Base-by-base conservation (phyloP, 2,797 vertebrate species). In the Nyctalus aviator region DNA sequence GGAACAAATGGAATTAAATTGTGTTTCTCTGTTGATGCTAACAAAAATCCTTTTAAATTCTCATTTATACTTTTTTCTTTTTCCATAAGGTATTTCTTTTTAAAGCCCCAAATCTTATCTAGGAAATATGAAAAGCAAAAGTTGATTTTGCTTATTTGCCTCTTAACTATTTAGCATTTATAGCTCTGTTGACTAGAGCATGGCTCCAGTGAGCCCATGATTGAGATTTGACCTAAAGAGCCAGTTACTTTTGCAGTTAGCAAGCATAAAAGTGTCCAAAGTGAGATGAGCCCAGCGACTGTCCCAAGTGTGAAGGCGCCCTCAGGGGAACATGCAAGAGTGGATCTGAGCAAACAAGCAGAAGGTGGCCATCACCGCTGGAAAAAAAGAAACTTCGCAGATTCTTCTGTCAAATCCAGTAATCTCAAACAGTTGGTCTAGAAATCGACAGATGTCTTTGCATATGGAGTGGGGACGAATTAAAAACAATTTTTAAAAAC, bases 401-500 rank as follows among this genome's bases (percentile, higher is more conserved):
- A 20, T 71, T 84, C 94, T 81, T 57, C 8, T 91, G 25, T 25
- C 68, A 69, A 64, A 93, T 81, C 88, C 44, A 20, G 12, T 83
- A 12, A 75, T 41, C 62, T 55, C 41, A 78, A 50, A 50, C 41
- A 73, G 2, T 73, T 25, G n/a, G 48, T 84, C 14, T 50, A 20
- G 73, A 88, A 84, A 75, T 59, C 30, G 69, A 1, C 84, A 88
- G 64, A 57, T 55, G 55, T 88, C 35, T 82, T 72, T 48, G 73
- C 76, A 30, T 84, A 75, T 53, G 78, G 84, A 93, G 46, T 88
- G 89, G 27, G 59, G 53, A 68, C 44, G 73, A 92, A 85, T 71
- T 95, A 55, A 90, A 84, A 96, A 72, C 71, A 76, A 0, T 95
- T 95, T 71, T 18, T 30, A 48, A 77, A 73, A 88, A 50, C 62